Evolutionary conservation across 2,888 invertebrate genomes (phyloP), one percentile per base, ranked within the genome.

Genomic region (Hypselothyrea guttata): DNA sequence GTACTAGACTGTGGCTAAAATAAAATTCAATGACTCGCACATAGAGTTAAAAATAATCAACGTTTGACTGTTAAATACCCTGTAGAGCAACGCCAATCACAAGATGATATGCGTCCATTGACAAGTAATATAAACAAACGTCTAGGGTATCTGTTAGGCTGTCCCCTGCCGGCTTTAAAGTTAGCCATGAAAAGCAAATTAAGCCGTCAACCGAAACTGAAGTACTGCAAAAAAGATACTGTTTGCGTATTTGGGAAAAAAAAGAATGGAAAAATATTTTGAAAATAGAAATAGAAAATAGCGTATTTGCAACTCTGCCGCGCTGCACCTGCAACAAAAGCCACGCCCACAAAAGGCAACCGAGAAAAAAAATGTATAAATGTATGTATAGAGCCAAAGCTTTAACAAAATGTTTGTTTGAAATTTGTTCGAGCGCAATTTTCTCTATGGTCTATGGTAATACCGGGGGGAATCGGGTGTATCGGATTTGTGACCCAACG

Each of bases 151-250:
- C 7, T 5, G 0, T 7, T 4, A n/a, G 12, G 11, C 13, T 2
- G 7, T 11, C 3, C 15, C 12, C 7, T 11, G 5, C 12, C 34
- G 7, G 7, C 12, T 12, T n/a, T 1, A 4, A 9, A 9, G 15
- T 9, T 37, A 13, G 38, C 45, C 52, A 86, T 86, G 71, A 66
- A 86, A 86, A 84, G 53, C 65, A 82, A 77, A 79, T 86, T 84
- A 86, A 86, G 79, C 86, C 71, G 62, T 86, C 52, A 64, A 53
- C 48, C 27, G 16, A 58, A 75, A 58, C 35, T 62, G 37, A 67
- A 59, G 53, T 53, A 53, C 55, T 33, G 28, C 45, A 53, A 52
- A 37, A 68, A 51, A 45, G 16, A 22, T 13, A 27, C 8, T 37
- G 41, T 65, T 56, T 56, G 42, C 46, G 28, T 44, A 52, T 62